Evolutionary conservation across 2,113 vertebrate species (phyloP).

Genomic region (Prolemur simus): DNA sequence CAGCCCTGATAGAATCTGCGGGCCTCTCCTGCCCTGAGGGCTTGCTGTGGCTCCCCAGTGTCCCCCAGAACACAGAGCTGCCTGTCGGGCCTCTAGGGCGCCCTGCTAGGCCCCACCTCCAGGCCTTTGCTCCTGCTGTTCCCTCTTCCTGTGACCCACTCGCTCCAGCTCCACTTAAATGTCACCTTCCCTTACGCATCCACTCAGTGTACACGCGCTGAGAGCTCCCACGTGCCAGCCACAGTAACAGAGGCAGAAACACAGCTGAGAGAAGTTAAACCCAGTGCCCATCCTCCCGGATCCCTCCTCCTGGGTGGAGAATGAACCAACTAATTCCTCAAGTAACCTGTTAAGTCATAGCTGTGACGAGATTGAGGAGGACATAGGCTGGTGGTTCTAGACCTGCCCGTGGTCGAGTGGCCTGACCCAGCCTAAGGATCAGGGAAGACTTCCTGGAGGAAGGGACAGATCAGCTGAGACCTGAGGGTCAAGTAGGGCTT

Average conservation of each 20-base stretch:
- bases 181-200: background rate
- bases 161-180: background rate
- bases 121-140: background rate
- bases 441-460: background rate
- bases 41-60: background rate
- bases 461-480: background rate
- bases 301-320: background rate
- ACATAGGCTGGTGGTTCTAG: background rate
- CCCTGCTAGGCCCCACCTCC: background rate
- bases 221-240: background rate
- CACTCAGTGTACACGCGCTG: background rate
- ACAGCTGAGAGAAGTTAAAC: background rate
- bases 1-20: background rate
- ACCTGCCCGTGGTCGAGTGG: background rate
- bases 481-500: background rate
- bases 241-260: background rate
- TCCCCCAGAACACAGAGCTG: background rate
- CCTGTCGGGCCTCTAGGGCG: fast-evolving
- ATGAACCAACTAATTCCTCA: background rate
- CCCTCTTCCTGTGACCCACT: background rate
- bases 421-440: background rate
- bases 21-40: background rate
- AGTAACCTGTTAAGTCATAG: background rate
- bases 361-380: background rate
- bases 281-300: background rate